Conservation (phyloP, 30 jellyfish, hydroid and myxozoan species). For the Catostylus mosaicus region DNA sequence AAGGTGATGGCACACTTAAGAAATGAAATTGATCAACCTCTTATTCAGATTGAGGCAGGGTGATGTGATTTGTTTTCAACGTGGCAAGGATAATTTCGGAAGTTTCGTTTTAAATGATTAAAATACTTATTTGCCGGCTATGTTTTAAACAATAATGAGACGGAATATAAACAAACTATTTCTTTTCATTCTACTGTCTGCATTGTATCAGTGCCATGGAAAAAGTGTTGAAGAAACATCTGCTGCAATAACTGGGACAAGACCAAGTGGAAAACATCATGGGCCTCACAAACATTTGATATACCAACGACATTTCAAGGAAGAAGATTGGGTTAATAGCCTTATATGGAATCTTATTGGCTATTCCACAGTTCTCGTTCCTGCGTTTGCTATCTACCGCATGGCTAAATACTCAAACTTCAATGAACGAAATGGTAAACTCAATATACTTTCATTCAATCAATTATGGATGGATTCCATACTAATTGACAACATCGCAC, state of each 20-base stretch:
- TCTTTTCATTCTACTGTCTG: background rate
- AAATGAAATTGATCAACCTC: background rate
- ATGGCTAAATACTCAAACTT: slow-evolving; percentile 80
- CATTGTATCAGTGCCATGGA: background rate
- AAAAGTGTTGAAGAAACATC: background rate
- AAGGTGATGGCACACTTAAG: slow-evolving; percentile 1
- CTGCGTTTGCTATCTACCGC: slow-evolving; percentile 67
- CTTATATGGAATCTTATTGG: slow-evolving; percentile 87
- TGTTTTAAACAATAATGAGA: background rate
- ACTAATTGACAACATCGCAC: too few relatives aligned
- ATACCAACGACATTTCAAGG: slow-evolving; percentile 46
- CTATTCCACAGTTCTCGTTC: slow-evolving; percentile 77
- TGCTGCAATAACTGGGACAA: background rate
- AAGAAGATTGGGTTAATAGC: slow-evolving; percentile 79
- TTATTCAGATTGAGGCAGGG: background rate
- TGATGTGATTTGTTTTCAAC: background rate
- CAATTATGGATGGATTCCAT: too few relatives aligned
- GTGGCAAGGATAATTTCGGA: slow-evolving; percentile 12
- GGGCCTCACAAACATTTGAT: slow-evolving; percentile 34
- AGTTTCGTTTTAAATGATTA: too few relatives aligned
- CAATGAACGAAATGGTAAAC: slow-evolving; percentile 79
- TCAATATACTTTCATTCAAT: too few relatives aligned
- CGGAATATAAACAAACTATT: background rate
- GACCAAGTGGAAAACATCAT: background rate
- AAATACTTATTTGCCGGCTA: background rate